Base-by-base conservation (phyloP, 2,888 invertebrate species). In the Papilio gigon region DNA sequence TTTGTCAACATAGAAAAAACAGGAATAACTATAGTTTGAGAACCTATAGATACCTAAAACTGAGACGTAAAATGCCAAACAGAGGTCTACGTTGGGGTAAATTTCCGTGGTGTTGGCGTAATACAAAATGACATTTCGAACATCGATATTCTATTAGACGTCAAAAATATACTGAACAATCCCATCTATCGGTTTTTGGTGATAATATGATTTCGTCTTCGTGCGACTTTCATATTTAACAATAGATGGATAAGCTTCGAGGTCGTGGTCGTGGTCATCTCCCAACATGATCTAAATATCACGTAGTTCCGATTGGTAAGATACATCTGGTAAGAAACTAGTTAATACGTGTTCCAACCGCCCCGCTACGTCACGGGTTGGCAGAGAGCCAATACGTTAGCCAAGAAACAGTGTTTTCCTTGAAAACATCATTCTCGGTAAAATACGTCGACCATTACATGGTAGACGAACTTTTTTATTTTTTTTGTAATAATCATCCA, bases 361-460 rank as follows among this genome's bases (percentile, higher is more conserved):
- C 17, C 12, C 14, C 6, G 14, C 27, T 22, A 53, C 37, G 53
- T 37, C 50, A 22, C 12, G 14, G 20, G n/a, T 67, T 67, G 67
- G 67, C 50, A 8, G 40, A n/a, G n/a, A 4, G 53, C 67, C 67
- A 67, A 56, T 9, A 25, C 5, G 66, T 67, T 71, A 59, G 65
- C 40, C 22, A 59, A 59, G 67, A 58, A 65, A 64, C 62, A 42
- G 67, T 69, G 72, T 75, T 79, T 84, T 83, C 81, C 78, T 78
- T 77, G 80, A 81, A 81, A 78, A 78, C 67, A 70, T 73, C 73
- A 75, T 80, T 82, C 81, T 73, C 68, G 75, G 77, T 78, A 81
- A 78, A 74, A 65, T 71, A 59, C 72, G 73, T 72, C 72, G 78
- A 76, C 76, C 65, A 73, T 76, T 74, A 73, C 68, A 68, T 68